Percentiles rank a stretch among this genome's conserved stretches.
These are phyloP conservation scores for Bombyx huttoni DNA, from an alignment of 2,888 invertebrate species.

Conservation along the genomic window DNA sequence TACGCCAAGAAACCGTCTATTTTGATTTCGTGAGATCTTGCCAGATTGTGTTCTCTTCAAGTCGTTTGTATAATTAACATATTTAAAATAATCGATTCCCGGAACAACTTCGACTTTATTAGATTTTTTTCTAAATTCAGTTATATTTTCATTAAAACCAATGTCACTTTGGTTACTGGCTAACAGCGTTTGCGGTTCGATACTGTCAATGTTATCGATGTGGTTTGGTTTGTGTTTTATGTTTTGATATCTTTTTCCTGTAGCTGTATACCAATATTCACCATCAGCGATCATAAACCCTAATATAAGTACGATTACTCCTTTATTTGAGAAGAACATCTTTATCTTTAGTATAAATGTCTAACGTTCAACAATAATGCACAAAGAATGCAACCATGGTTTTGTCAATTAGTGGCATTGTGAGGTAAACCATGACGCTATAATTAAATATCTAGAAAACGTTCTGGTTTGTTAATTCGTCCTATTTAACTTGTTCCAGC, in stretches of 20 bases:
- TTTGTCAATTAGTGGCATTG: too few species aligned
- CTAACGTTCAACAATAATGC: slow-evolving; percentile 8
- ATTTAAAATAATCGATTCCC: too few species aligned
- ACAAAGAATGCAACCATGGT: slow-evolving; percentile 23
- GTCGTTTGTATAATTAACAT: not conserved
- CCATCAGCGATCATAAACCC: slow-evolving; percentile 15
- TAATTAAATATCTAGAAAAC: slow-evolving; percentile 47
- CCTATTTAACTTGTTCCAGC: slow-evolving; percentile 17
- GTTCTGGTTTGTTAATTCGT: slow-evolving; percentile 40
- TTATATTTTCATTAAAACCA: too few species aligned
- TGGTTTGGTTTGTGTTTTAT: too few species aligned
- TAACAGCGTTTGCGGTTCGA: too few species aligned
- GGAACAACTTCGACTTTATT: too few species aligned
- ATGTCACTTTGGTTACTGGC: too few species aligned
- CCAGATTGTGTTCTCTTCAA: not conserved
- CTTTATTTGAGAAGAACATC: slow-evolving; percentile 14
- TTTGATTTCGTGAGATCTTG: slow-evolving; percentile 4
- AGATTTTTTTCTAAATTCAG: too few species aligned
- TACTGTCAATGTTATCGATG: too few species aligned
- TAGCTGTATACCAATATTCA: slow-evolving; percentile 38
- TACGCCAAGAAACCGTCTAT: slow-evolving; percentile 73
- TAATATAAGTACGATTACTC: slow-evolving; percentile 12
- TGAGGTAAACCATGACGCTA: slow-evolving; percentile 37
- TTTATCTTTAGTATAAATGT: not conserved
- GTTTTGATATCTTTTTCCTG: slow-evolving; percentile 4